phyloP scores from a whole-genome alignment of 1,140 invertebrate species.

The Popillia japonica region DNA sequence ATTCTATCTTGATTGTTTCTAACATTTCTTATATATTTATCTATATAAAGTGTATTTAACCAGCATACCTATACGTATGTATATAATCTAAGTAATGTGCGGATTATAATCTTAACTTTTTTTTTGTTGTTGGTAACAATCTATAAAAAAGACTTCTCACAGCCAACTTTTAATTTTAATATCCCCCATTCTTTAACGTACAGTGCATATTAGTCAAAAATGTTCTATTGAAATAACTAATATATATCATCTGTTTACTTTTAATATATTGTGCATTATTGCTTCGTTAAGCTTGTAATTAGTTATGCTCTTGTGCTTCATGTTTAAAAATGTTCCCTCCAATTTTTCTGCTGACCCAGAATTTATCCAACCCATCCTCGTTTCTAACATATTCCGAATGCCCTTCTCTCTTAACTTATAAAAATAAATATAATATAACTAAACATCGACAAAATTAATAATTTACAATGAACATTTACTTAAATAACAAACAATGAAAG shows the following conservation, averaged over 20 bases:
- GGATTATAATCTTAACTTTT: background rate
- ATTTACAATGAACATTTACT: background rate
- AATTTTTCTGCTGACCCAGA: background rate
- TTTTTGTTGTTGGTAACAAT: background rate
- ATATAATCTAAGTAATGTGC: background rate
- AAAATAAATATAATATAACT: background rate
- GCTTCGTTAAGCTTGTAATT: background rate
- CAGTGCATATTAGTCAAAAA: no score
- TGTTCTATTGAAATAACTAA: no score
- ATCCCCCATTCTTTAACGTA: background rate
- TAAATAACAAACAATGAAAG: background rate
- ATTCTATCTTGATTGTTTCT: background rate
- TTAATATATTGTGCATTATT: background rate
- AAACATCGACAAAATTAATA: no score
- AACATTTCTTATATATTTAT: background rate
- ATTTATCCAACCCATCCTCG: background rate
- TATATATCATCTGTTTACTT: no score
- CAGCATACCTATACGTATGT: background rate
- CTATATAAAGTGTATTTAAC: background rate
- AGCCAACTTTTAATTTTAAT: background rate
- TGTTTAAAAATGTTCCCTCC: background rate
- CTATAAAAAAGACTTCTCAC: slow-evolving; percentile 7
- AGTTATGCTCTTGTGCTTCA: background rate
- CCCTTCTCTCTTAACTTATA: background rate
- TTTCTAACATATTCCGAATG: background rate